Evolutionary conservation across 2,888 invertebrate species (phyloP), one percentile per base, ranked within the genome.

Genomic region (Heterodera filipjevi): DNA sequence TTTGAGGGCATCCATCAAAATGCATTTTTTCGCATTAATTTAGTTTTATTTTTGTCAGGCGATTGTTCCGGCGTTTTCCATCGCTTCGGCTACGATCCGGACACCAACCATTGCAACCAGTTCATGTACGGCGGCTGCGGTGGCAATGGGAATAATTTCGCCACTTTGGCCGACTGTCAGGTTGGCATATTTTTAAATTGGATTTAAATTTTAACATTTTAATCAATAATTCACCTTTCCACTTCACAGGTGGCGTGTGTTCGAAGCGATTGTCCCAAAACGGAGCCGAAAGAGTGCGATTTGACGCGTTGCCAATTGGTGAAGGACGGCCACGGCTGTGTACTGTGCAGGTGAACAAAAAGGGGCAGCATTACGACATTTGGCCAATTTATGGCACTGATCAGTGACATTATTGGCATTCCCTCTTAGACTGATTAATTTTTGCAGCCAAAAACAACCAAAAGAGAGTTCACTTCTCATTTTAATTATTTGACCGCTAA

Each of bases 71-170:
- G 88, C 66, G 77, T 79, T 32, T 85, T 84, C 78, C 82, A 77
- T n/a, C 84, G 90, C 64, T 90, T 87, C 84, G 89, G 88, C 78
- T 90, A 89, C 83, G 89, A 90, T 82, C 76, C 82, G 68, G 79
- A 81, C 14, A 79, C 79, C 71, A 85, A 85, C 74, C 83, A 84
- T 66, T 89, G 89, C 79, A 81, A 82, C 30, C 80, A 81, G 64
- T 89, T 89, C 81, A 83, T 84, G 71, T 89, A 89, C 77, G 86
- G 87, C 75, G 89, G 89, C 33, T 89, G 89, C 78, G 89, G 87
- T 70, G 89, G 86, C 70, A 85, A 82, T 59, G 79, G 88, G 39
- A 89, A 89, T 82, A 89, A 89, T 81, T 89, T 89, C 66, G 86
- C 86, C 49, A 86, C 86, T 0, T 39, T 86, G 3, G 82, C 80